Evolutionary conservation across 2,888 invertebrate species (phyloP).

Genomic region (Sabellastarte sp.): DNA sequence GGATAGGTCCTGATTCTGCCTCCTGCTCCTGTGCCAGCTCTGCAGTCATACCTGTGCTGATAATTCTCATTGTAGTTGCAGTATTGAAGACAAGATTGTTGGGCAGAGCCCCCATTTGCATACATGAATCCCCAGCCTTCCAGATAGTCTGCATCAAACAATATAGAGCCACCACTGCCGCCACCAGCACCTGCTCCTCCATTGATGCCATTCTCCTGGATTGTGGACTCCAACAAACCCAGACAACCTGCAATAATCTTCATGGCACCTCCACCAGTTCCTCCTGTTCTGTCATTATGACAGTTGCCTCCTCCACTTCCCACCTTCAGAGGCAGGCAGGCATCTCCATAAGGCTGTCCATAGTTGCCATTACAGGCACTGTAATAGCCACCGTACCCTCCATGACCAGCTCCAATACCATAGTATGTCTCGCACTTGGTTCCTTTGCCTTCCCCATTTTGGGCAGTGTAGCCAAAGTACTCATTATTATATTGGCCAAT

Average conservation of each 20-base stretch:
- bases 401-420: slow-evolving; percentile 7
- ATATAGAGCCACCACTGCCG: slow-evolving; percentile 40
- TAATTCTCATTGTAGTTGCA: too few relatives aligned
- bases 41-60: too few relatives aligned
- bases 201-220: slow-evolving; percentile 28
- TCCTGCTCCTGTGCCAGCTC: slow-evolving; percentile 16
- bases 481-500: too few relatives aligned
- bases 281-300: slow-evolving; percentile 18
- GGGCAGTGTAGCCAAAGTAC: too few relatives aligned
- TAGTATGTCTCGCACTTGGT: too few relatives aligned
- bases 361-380: too few relatives aligned
- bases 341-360: slow-evolving; percentile 12
- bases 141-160: slow-evolving; percentile 37
- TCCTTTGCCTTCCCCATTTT: too few relatives aligned
- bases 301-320: slow-evolving; percentile 42
- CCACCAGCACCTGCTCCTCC: slow-evolving; percentile 36
- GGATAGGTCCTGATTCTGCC: slow-evolving; percentile 35
- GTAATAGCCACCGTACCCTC: slow-evolving; percentile 7
- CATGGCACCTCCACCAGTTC: slow-evolving; percentile 30
- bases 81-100: too few relatives aligned
- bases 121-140: slow-evolving; percentile 40
- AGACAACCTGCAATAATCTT: slow-evolving; percentile 21
- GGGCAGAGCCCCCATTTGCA: too few relatives aligned
- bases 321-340: slow-evolving; percentile 24
- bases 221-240: slow-evolving; percentile 36